phyloP scores from a whole-genome alignment of 2,888 invertebrate genomes.

The Drosophila longiperda region DNA sequence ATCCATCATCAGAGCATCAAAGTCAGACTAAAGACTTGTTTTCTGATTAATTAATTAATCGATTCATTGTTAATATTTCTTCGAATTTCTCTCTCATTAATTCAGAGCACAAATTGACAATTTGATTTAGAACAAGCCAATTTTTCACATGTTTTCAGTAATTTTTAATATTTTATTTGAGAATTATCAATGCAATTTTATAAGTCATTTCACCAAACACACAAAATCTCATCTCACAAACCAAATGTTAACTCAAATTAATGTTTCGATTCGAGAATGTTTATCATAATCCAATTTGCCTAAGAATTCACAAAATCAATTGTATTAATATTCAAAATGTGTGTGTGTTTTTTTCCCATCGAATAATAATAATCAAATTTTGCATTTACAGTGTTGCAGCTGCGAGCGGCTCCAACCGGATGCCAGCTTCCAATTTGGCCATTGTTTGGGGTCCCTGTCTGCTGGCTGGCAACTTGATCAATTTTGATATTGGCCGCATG shows the following conservation, averaged over 20 bases:
- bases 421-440: constrained; percentile 85
- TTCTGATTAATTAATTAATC: neutral
- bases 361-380: neutral
- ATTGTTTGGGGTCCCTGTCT: constrained; percentile 85
- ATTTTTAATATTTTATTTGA: neutral
- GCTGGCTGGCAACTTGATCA: constrained; percentile 81
- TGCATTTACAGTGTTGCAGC: constrained; percentile 80
- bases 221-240: neutral
- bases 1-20: neutral
- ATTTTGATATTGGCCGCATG: constrained; percentile 83
- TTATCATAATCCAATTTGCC: neutral
- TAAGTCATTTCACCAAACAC: neutral
- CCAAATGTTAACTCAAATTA: neutral
- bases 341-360: neutral
- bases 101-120: neutral
- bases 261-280: neutral
- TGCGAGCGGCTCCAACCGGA: constrained; percentile 82
- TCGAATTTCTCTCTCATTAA: neutral
- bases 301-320: neutral
- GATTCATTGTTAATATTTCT: neutral
- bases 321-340: neutral
- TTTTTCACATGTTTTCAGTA: neutral
- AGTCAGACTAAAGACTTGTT: neutral
- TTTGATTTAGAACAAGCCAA: neutral
- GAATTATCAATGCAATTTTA: neutral